Evolutionary conservation across 2,113 vertebrate genomes (phyloP), one percentile per base, ranked within the genome.

Genomic region (Notarius quadriscutis): DNA sequence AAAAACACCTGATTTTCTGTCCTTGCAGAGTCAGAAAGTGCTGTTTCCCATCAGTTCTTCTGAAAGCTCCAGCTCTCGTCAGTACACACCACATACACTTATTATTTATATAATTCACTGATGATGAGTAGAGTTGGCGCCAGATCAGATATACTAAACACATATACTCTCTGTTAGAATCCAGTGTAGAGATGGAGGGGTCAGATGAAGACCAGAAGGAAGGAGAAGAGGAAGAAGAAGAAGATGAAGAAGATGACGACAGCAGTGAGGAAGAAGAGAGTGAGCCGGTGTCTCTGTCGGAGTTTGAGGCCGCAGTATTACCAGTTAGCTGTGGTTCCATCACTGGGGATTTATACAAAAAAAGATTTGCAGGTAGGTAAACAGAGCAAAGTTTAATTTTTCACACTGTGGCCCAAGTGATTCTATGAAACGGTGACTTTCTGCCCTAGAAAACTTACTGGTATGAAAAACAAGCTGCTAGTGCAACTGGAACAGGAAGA

Each of bases 281-380:
- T 18, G 67, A 71, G 50, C 67, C 27, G 6, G 20, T 57, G 50
- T 67, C 72, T 82, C 58, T 72, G 6, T 7, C 88, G 1, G 7
- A 5, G n/a, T 89, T 88, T 8, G 20, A 83, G 12, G 62, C n/a
- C 63, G 1, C 58, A 63, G 79, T 8, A 93, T 93, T 89, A 79
- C 78, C 78, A 17, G 93, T 95, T 18, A 91, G 90, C 58, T 94
- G 93, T 85, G 92, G 91, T 34, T 78, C 25, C 65, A 4, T 90
- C 2, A 15, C 48, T 30, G 95, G 84, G 11, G 91, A 72, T 5
- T 85, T 96, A 41, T 83, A 94, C 72, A 87, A 85, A 69, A 9
- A 41, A 1, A 92, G 95, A 20, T 96, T 95, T 86, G 89, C 92
- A 91, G 94, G 95, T 95, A 82, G 27, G 75, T 82, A 58, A 60